Evolutionary conservation across 2,113 vertebrate species (phyloP).

Genomic region (Holacanthus passer): DNA sequence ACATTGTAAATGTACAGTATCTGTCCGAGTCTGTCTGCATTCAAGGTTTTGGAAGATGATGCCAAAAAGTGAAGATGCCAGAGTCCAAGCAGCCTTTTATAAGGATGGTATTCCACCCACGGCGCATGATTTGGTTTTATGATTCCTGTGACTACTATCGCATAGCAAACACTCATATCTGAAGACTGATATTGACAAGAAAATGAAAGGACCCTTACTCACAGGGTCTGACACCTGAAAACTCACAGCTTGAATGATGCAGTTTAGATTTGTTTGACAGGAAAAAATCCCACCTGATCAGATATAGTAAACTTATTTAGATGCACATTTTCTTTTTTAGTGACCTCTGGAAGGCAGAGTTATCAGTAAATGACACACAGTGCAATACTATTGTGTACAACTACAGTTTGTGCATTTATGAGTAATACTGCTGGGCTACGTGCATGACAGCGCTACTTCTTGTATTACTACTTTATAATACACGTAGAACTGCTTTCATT

Average conservation of each 20-base stretch:
- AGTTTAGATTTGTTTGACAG: not conserved
- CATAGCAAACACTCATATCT: conserved; percentile 5
- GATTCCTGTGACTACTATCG: not conserved
- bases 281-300: not conserved
- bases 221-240: not conserved
- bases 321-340: not conserved
- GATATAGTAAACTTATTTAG: not conserved
- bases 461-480: too few relatives aligned
- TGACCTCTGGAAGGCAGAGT: not conserved
- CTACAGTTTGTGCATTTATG: not conserved
- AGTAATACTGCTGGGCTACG: too few relatives aligned
- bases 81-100: conserved; percentile 3
- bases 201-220: conserved; percentile 1
- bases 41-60: not conserved
- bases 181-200: not conserved
- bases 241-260: too few relatives aligned
- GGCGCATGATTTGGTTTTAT: conserved; percentile 28
- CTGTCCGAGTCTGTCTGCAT: not conserved
- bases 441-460: not conserved
- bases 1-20: conserved; percentile 37
- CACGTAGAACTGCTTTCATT: too few relatives aligned
- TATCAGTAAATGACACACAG: not conserved
- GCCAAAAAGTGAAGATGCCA: conserved; percentile 11
- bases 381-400: not conserved
- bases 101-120: conserved; percentile 19